These are phyloP conservation scores for Furcula furcula DNA, from an alignment of 2,888 invertebrate species.

Conservation along the genomic window DNA sequence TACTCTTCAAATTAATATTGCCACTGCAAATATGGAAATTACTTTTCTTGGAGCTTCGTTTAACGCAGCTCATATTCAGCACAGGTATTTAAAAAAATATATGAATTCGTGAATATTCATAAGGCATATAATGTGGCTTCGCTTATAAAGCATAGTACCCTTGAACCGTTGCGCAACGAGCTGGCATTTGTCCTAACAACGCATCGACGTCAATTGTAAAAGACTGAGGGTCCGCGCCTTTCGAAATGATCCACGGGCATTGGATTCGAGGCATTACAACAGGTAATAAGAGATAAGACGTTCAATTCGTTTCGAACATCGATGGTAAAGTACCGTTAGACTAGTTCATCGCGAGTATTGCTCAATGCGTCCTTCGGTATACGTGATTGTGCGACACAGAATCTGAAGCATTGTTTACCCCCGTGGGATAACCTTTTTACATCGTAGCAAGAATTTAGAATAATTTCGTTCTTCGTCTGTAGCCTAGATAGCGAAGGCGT, in stretches of 20 bases:
- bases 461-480: background rate
- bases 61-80: slow-evolving; percentile 30
- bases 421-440: slow-evolving; percentile 38
- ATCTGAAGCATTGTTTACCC: slow-evolving; percentile 32
- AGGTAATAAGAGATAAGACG: slow-evolving; percentile 32
- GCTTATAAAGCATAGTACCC: slow-evolving; percentile 48
- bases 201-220: slow-evolving; percentile 42
- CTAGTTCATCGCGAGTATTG: slow-evolving; percentile 35
- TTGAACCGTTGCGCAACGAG: slow-evolving; percentile 68
- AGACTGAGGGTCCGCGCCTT: slow-evolving; percentile 36
- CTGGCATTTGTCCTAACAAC: slow-evolving; percentile 51
- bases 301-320: slow-evolving; percentile 20
- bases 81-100: slow-evolving; percentile 16
- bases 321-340: slow-evolving; percentile 40
- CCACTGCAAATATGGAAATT: slow-evolving; percentile 40
- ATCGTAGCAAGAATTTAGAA: slow-evolving; percentile 13
- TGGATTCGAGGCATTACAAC: slow-evolving; percentile 34
- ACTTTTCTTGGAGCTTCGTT: slow-evolving; percentile 19
- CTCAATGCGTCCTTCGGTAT: slow-evolving; percentile 45
- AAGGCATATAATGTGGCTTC: slow-evolving; percentile 41
- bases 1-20: slow-evolving; percentile 13
- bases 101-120: slow-evolving; percentile 43
- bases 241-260: slow-evolving; percentile 42
- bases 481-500: background rate
- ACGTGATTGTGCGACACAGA: slow-evolving; percentile 31